Evolutionary conservation across 2,888 invertebrate species (phyloP), one percentile per base, ranked within the genome.

Genomic region (Callinectes sapidus): DNA sequence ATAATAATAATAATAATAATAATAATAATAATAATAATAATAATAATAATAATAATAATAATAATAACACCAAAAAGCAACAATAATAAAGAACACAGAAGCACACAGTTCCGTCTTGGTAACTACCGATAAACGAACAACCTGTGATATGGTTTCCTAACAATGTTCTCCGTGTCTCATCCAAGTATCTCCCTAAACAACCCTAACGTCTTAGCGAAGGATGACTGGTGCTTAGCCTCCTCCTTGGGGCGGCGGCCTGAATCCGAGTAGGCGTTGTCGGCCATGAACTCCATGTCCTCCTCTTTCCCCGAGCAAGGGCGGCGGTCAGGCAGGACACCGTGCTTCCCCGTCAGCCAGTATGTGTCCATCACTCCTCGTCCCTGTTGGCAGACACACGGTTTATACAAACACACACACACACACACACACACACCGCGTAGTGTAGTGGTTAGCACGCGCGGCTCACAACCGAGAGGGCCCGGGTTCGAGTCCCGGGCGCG

Each of bases 321-420:
- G 14, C 94, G 90, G 48, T 94, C 92, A 6, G 92, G 92, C 85
- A 94, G 88, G 18, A 91, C 90, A 35, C 94, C 94, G 85, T 94
- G 92, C 61, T 94, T 94, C 23, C 94, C 94, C 28, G 92, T 94
- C 61, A 94, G 90, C 94, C 94, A 94, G 90, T 92, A 94, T 13
- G 94, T 94, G 81, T 94, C 92, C 94, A 94, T 94, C 92, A 97
- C 96, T 2, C 98, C 98, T 96, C 98, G 98, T 0, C 98, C 98
- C 98, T 98, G 95, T 13, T 13, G 14, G 23, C 14, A 35, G 10
- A 14, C 81, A 35, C 2, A 10, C 5, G 1, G 16, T 81, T 35
- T 14, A 32, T 32, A 77, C 28, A 66, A 13, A 66, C 32, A 28
- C 23, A 32, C 77, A 32, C 77, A 77, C 35, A 81, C 81, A 81